These are phyloP conservation scores for Callaeas wilsoni DNA, from an alignment of 2,113 vertebrate genomes.

Conservation along the genomic window DNA sequence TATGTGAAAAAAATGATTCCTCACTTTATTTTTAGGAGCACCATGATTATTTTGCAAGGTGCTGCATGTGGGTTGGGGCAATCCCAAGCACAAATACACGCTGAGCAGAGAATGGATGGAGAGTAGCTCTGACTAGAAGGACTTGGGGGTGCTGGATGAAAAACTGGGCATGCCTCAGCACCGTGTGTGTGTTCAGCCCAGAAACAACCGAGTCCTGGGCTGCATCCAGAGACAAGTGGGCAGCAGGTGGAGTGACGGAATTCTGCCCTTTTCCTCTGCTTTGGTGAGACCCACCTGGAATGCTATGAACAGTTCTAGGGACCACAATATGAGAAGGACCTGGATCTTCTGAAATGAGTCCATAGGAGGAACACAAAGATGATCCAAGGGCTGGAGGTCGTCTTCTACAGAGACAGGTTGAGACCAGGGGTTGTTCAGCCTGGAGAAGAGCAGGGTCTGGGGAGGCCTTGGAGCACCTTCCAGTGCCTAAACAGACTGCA, in stretches of 20 bases:
- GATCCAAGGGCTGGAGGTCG: background rate
- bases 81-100: background rate
- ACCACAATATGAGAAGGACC: background rate
- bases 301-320: no score
- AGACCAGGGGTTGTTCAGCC: background rate
- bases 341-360: background rate
- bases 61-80: rapidly evolving
- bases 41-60: background rate
- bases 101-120: background rate
- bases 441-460: no score
- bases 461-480: background rate
- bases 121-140: background rate
- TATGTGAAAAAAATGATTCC: background rate
- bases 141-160: background rate
- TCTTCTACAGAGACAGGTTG: background rate
- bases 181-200: background rate
- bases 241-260: background rate
- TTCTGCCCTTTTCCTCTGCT: background rate
- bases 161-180: no score
- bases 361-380: background rate
- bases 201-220: background rate
- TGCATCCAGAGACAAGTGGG: no score
- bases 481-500: background rate
- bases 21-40: background rate
- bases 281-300: background rate